Conservation (phyloP, 2,113 vertebrate species). For the Prionailurus bengalensis region DNA sequence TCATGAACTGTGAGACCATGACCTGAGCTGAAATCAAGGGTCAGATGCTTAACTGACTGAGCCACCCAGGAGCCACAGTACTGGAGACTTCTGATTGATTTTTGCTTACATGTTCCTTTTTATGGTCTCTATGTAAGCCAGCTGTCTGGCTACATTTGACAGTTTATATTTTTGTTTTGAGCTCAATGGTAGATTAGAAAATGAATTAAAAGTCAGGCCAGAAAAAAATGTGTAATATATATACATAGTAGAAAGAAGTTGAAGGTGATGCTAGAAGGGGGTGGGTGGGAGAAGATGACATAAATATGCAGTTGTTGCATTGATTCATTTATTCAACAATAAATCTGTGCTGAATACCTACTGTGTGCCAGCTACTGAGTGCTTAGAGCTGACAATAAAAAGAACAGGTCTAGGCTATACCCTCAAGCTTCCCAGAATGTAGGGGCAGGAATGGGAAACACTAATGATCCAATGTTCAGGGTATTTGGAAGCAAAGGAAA, state of each 20-base stretch:
- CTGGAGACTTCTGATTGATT: not conserved
- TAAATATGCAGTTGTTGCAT: not conserved
- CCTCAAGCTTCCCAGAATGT: not conserved
- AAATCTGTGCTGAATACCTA: not conserved
- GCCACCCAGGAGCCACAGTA: too few relatives aligned
- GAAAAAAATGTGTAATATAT: not conserved
- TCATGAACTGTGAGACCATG: too few relatives aligned
- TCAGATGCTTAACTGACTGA: too few relatives aligned
- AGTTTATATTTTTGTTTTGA: constrained; percentile 32
- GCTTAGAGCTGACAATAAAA: not conserved
- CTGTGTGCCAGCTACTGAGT: not conserved
- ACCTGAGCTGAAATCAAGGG: too few relatives aligned
- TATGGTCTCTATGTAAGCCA: not conserved
- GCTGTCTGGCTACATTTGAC: not conserved
- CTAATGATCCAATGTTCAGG: not conserved
- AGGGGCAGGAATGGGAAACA: not conserved
- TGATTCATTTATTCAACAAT: not conserved
- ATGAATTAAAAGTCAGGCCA: constrained; percentile 11
- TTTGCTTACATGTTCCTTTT: not conserved
- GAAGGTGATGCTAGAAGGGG: not conserved
- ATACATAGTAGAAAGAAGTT: not conserved
- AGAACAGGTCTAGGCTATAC: not conserved
- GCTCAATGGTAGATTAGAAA: not conserved
- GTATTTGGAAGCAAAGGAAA: not conserved
- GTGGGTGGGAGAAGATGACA: not conserved